A percentile compares a stretch with the other conserved stretches of the same genome.
phyloP scores from a whole-genome alignment of 2,113 vertebrate species.

The Cebus imitator region DNA sequence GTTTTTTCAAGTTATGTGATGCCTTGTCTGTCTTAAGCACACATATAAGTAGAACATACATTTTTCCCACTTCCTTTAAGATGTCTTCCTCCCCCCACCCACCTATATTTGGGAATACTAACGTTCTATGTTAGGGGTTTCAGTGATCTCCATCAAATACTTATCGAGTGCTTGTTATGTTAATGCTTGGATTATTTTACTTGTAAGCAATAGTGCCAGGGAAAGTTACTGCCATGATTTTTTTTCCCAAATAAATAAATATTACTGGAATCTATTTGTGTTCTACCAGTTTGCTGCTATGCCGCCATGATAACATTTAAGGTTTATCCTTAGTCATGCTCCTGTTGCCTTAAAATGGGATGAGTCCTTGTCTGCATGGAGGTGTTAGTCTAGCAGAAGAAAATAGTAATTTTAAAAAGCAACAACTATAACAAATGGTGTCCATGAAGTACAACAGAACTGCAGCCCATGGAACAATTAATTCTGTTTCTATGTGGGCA shows the following conservation, averaged over 20 bases:
- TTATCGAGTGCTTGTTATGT: neutral
- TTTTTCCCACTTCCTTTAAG: neutral
- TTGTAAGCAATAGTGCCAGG: neutral
- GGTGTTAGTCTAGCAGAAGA: conserved; percentile 1
- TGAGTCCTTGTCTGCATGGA: conserved; percentile 7
- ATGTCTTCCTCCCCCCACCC: no score
- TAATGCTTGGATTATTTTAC: neutral
- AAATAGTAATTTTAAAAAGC: neutral
- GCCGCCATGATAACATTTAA: neutral
- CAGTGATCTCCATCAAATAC: neutral
- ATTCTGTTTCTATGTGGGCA: neutral
- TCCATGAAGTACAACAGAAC: neutral
- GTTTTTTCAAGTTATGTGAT: neutral
- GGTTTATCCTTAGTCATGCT: neutral
- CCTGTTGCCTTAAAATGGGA: neutral
- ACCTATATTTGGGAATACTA: neutral
- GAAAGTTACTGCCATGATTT: neutral
- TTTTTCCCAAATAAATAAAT: neutral
- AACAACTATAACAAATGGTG: neutral
- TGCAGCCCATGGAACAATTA: neutral
- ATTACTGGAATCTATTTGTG: neutral
- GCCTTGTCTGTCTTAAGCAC: neutral
- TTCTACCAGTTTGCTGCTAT: neutral
- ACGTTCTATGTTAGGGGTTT: neutral
- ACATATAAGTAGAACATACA: neutral